These are phyloP conservation scores for Pyrrhosoma nymphula DNA, from an alignment of 2,888 invertebrate species.

Conservation along the genomic window DNA sequence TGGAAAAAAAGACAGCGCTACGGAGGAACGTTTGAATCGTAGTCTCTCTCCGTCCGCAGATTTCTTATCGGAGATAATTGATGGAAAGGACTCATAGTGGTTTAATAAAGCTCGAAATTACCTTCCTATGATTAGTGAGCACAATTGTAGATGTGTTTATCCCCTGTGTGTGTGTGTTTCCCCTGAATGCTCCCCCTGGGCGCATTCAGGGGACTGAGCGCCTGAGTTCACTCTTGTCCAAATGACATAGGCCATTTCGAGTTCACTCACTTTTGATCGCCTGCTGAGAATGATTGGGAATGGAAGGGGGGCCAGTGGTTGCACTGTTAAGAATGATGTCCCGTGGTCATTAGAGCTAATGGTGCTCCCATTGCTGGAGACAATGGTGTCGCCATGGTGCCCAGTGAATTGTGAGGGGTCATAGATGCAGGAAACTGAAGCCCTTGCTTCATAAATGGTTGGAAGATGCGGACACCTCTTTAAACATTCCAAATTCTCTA, in stretches of 20 bases:
- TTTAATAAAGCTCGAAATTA: too few species aligned
- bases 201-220: too few species aligned
- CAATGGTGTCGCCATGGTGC: conserved; percentile 46
- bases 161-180: too few species aligned
- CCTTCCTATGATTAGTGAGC: too few species aligned
- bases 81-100: too few species aligned
- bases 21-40: too few species aligned
- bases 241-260: not conserved
- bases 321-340: conserved; percentile 48
- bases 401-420: conserved; percentile 56
- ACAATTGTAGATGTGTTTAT: too few species aligned
- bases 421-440: conserved; percentile 89
- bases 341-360: conserved; percentile 39
- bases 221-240: not conserved
- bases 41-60: too few species aligned
- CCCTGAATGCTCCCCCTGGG: too few species aligned
- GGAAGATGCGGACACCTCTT: conserved; percentile 93
- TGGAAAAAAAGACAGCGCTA: too few species aligned
- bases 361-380: conserved; percentile 58
- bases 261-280: conserved; percentile 63
- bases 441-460: conserved; percentile 98
- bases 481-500: conserved; percentile 86
- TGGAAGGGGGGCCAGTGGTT: conserved; percentile 49
- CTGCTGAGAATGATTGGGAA: conserved; percentile 49
- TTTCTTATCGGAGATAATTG: too few species aligned